phyloP scores from a whole-genome alignment of 2,113 vertebrate species.

The Felis catus region DNA sequence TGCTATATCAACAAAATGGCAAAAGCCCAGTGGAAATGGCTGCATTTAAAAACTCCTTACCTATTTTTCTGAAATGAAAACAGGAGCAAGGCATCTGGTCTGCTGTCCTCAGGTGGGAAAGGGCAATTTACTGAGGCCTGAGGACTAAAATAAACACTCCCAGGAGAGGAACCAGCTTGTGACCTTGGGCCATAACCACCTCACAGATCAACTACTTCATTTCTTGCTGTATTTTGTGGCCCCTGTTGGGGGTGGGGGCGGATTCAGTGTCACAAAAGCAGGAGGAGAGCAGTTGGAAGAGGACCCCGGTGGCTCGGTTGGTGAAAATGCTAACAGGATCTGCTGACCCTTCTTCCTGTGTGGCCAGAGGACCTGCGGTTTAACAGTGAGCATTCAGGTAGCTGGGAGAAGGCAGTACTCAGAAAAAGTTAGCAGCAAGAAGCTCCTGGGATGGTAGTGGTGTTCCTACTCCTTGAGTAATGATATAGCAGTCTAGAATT shows the following conservation, averaged over 20 bases:
- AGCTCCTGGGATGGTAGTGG: background rate
- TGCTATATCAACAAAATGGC: background rate
- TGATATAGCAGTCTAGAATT: background rate
- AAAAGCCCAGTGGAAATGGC: background rate
- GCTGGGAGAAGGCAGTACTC: background rate
- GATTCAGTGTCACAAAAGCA: conserved; percentile 62
- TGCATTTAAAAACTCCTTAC: background rate
- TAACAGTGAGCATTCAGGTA: background rate
- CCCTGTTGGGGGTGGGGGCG: background rate
- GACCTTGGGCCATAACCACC: conserved; percentile 35
- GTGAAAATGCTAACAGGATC: conserved; percentile 42
- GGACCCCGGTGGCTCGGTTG: background rate
- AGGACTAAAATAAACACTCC: conserved; percentile 41
- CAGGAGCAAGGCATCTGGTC: background rate
- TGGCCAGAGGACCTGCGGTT: conserved; percentile 27
- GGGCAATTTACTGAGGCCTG: background rate
- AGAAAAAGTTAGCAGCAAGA: background rate
- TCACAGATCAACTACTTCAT: conserved; percentile 3
- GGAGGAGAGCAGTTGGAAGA: conserved; percentile 28
- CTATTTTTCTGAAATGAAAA: background rate
- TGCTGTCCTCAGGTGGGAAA: background rate
- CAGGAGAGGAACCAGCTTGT: background rate
- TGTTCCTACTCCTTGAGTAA: background rate
- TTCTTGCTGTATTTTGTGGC: conserved; percentile 26
- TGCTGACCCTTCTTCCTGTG: conserved; percentile 35